Conservation (phyloP, 2,113 vertebrate species). For the Motacilla alba region DNA sequence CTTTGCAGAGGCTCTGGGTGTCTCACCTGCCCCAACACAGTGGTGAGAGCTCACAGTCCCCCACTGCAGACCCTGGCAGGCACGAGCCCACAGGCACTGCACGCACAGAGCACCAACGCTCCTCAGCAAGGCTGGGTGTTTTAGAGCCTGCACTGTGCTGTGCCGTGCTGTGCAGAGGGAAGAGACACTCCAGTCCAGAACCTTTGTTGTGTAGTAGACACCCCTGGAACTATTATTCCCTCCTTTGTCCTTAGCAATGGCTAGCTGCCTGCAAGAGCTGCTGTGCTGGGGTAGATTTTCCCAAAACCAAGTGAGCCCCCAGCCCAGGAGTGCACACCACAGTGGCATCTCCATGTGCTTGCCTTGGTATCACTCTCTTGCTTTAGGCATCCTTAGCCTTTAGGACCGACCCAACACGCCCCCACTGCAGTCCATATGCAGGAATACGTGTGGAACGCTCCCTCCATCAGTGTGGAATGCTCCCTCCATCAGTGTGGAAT, state of each 20-base stretch:
- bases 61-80: neutral
- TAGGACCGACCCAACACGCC: neutral
- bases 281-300: neutral
- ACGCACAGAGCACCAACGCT: accelerated
- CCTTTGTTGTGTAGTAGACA: accelerated
- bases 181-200: neutral
- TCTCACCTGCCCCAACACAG: too few relatives aligned
- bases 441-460: too few relatives aligned
- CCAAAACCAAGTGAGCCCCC: neutral
- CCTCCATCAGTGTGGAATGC: accelerated
- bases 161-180: neutral
- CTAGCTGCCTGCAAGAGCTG: neutral
- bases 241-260: neutral
- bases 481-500: accelerated
- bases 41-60: neutral
- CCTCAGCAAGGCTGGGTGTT: neutral
- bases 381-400: neutral
- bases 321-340: accelerated
- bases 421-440: neutral
- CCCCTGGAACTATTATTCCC: neutral
- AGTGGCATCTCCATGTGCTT: neutral
- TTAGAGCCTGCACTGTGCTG: neutral
- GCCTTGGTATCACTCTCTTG: neutral
- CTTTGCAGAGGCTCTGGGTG: neutral
- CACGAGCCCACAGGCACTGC: accelerated